phyloP scores from a whole-genome alignment of 2,888 invertebrate genomes.

The Acanthosepion lycidas region DNA sequence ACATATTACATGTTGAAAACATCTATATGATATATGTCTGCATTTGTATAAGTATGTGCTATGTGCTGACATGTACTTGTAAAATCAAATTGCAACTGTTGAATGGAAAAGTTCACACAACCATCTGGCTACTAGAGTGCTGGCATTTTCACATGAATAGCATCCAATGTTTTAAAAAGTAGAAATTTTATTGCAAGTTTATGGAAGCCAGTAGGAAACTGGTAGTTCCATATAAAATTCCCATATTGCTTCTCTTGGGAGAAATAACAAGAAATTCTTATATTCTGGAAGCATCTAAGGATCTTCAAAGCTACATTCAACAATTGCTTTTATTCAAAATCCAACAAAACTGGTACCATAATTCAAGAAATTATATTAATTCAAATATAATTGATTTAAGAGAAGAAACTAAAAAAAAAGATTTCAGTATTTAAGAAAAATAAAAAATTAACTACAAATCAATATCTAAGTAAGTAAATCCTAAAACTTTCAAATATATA shows the following conservation, averaged over 20 bases:
- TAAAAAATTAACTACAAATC: background rate
- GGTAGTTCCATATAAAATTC: background rate
- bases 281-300: background rate
- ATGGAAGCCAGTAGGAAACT: background rate
- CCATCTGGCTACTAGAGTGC: conserved; percentile 33
- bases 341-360: background rate
- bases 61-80: background rate
- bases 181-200: background rate
- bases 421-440: background rate
- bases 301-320: background rate
- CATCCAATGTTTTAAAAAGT: conserved; percentile 24
- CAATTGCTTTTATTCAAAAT: background rate
- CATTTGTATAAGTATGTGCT: background rate
- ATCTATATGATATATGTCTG: background rate
- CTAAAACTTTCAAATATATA: background rate
- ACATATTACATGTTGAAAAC: background rate
- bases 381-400: background rate
- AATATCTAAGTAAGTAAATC: background rate
- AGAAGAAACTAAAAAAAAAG: background rate
- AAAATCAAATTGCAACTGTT: background rate
- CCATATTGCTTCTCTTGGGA: background rate
- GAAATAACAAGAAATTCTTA: too few species aligned
- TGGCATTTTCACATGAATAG: conserved; percentile 5
- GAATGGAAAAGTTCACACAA: conserved; percentile 4
- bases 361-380: background rate